Conservation (phyloP, 1,140 invertebrate species). For the Nasonia longicornis region DNA sequence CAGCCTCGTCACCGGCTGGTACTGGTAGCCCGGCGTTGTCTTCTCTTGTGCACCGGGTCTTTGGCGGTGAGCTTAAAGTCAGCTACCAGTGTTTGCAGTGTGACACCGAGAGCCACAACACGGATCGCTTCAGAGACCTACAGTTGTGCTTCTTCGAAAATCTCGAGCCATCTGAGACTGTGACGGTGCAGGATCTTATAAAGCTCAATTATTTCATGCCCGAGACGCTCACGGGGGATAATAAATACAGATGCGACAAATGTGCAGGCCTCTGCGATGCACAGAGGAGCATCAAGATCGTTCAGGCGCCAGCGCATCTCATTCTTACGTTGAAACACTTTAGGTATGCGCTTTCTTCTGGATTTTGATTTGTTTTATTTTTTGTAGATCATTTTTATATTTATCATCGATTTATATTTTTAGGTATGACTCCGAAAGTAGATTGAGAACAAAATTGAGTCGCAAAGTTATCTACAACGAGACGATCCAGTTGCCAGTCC, state of each 20-base stretch:
- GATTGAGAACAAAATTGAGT: slow-evolving; percentile 80
- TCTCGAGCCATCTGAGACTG: slow-evolving; percentile 67
- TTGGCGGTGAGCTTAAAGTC: slow-evolving; percentile 81
- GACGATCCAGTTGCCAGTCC: slow-evolving; percentile 69
- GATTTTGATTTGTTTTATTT: not conserved
- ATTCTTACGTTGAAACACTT: slow-evolving; percentile 87
- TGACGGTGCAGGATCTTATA: slow-evolving; percentile 78
- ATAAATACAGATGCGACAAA: slow-evolving; percentile 84
- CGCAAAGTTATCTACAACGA: slow-evolving; percentile 77
- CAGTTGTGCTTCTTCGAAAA: slow-evolving; percentile 84
- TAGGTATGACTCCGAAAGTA: slow-evolving; percentile 79
- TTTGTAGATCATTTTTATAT: not conserved
- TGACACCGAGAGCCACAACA: slow-evolving; percentile 76
- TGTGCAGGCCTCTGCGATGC: slow-evolving; percentile 83
- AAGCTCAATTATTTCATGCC: slow-evolving; percentile 79
- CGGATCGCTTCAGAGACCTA: slow-evolving; percentile 84
- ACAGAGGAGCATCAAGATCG: slow-evolving; percentile 78
- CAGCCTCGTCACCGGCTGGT: not conserved
- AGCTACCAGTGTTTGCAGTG: slow-evolving; percentile 80
- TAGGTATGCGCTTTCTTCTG: slow-evolving; percentile 31
- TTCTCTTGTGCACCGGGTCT: slow-evolving; percentile 76
- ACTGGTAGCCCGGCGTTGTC: slow-evolving; percentile 52
- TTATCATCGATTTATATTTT: not conserved
- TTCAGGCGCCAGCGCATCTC: slow-evolving; percentile 80
- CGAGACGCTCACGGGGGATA: slow-evolving; percentile 83